Evolutionary conservation across 2,888 invertebrate genomes (phyloP).

Genomic region (Nomada ferruginata): DNA sequence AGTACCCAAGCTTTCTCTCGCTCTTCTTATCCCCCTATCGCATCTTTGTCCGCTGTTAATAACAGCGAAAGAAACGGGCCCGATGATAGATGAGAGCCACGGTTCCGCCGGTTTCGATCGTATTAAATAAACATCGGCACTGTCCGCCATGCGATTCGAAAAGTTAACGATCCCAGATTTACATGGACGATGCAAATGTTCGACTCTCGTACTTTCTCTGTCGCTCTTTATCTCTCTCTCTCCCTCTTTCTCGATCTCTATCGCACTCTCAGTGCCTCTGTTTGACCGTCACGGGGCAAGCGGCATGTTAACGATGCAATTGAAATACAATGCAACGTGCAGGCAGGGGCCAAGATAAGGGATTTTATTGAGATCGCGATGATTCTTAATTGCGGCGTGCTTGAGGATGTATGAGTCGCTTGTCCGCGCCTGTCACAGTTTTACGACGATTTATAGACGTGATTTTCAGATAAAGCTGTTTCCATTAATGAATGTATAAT

Average conservation of each 20-base stretch:
- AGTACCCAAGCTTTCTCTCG: constrained; percentile 23
- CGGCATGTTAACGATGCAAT: constrained; percentile 36
- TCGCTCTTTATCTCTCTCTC: not conserved
- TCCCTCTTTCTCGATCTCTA: not conserved
- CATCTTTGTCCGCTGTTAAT: constrained; percentile 58
- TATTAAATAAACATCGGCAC: constrained; percentile 69
- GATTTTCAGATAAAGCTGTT: not conserved
- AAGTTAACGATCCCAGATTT: constrained; percentile 60
- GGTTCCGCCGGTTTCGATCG: constrained; percentile 40
- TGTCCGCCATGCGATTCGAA: constrained; percentile 43
- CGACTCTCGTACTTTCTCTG: constrained; percentile 16
- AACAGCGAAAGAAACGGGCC: constrained; percentile 59
- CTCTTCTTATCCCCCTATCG: constrained; percentile 56
- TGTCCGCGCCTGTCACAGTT: not conserved
- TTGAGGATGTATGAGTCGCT: not conserved
- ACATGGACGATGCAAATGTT: constrained; percentile 50
- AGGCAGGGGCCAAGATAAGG: not conserved
- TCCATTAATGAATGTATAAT: not conserved
- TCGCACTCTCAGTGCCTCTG: not conserved
- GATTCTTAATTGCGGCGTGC: constrained; percentile 10
- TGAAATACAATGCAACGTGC: constrained; percentile 36
- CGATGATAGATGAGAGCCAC: constrained; percentile 61
- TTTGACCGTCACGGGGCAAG: constrained; percentile 11
- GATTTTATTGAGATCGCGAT: not conserved
- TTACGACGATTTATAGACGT: not conserved